Evolutionary conservation across 2,797 vertebrate genomes (phyloP).

Genomic region (Sebastes variabilis): DNA sequence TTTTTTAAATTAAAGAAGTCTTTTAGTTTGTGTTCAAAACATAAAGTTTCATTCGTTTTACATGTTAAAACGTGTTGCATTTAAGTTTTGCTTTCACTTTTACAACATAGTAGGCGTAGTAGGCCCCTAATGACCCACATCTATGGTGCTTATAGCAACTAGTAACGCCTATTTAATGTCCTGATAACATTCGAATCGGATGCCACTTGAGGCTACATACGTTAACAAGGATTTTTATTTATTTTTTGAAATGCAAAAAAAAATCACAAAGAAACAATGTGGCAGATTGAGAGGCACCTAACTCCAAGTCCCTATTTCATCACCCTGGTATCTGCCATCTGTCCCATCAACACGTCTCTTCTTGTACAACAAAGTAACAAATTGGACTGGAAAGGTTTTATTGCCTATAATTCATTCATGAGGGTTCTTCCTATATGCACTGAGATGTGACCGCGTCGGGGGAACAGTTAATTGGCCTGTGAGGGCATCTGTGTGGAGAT

Average conservation of each 20-base stretch:
- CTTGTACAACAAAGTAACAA: constrained; percentile 52
- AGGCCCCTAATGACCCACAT: too few relatives aligned
- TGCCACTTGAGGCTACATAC: background rate
- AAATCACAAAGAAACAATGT: background rate
- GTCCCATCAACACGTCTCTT: constrained; percentile 21
- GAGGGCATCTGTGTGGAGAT: constrained; percentile 22
- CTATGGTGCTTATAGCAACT: too few relatives aligned
- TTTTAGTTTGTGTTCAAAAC: too few relatives aligned
- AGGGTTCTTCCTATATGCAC: constrained; percentile 35
- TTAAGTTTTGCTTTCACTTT: too few relatives aligned
- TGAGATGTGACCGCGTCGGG: constrained; percentile 18
- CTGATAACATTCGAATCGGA: fast-evolving
- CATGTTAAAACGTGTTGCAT: too few relatives aligned
- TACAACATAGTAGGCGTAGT: too few relatives aligned
- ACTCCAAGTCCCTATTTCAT: constrained; percentile 7
- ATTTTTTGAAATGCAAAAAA: background rate
- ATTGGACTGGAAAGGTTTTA: constrained; percentile 62
- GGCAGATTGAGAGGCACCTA: background rate
- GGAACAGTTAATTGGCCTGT: constrained; percentile 54
- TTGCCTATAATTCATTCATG: constrained; percentile 69
- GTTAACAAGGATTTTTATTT: background rate
- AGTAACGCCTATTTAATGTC: fast-evolving
- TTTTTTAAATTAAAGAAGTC: fast-evolving
- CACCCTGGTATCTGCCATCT: constrained; percentile 17
- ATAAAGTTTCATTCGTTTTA: too few relatives aligned